These are phyloP conservation scores for Rhinogobio ventralis DNA, from an alignment of 2,797 vertebrate species.

Conservation along the genomic window DNA sequence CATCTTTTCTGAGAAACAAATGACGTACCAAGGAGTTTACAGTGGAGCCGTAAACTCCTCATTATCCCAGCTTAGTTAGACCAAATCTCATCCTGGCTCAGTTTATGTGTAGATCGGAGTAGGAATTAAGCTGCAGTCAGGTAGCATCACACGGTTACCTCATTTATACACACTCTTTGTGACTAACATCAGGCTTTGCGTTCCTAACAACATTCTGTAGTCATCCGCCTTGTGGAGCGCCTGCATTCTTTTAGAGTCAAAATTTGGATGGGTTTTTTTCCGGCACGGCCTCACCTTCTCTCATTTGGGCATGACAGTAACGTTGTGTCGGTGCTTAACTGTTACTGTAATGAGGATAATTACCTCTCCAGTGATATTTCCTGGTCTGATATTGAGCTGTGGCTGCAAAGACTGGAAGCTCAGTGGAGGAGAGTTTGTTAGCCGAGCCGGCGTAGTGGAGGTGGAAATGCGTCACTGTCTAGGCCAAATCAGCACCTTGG, in stretches of 20 bases:
- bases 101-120: not conserved
- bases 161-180: constrained; percentile 7
- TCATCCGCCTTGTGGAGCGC: constrained; percentile 58
- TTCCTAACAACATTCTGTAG: constrained; percentile 28
- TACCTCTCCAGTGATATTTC: constrained; percentile 75
- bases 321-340: constrained; percentile 67
- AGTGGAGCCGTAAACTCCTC: not conserved
- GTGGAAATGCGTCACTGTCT: constrained; percentile 52
- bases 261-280: constrained; percentile 73
- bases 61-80: constrained; percentile 19
- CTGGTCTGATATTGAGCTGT: constrained; percentile 66
- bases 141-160: not conserved
- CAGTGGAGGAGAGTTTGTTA: constrained; percentile 15
- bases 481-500: constrained; percentile 13
- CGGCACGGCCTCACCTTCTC: constrained; percentile 44
- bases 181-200: not conserved
- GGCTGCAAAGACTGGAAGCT: constrained; percentile 27
- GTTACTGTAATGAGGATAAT: constrained; percentile 64
- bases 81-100: not conserved
- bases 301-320: constrained; percentile 75
- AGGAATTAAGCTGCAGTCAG: not conserved
- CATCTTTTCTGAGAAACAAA: not conserved
- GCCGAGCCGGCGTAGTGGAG: not conserved
- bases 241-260: constrained; percentile 66
- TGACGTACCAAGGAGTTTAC: not conserved